Evolutionary conservation across 2,888 invertebrate species (phyloP).

Genomic region (Bembecia ichneumoniformis): DNA sequence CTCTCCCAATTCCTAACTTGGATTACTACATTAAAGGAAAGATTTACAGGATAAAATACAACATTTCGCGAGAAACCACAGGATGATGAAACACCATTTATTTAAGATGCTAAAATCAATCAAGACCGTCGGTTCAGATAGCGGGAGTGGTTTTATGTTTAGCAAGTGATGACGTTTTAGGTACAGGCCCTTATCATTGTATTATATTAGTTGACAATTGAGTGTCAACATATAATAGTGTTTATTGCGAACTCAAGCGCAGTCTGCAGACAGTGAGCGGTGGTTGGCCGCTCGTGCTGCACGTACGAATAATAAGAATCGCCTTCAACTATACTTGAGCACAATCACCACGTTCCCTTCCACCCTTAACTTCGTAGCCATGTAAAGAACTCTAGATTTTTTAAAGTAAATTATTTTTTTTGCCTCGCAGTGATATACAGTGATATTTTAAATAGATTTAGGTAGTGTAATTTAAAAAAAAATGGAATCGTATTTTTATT

Average conservation of each 20-base stretch:
- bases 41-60: too few relatives aligned
- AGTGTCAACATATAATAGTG: neutral
- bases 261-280: constrained; percentile 24
- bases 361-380: constrained; percentile 18
- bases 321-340: constrained; percentile 13
- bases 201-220: neutral
- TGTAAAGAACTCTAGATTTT: constrained; percentile 20
- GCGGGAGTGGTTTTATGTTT: neutral
- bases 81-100: too few relatives aligned
- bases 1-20: too few relatives aligned
- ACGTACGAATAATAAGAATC: constrained; percentile 18
- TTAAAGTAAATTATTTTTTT: constrained; percentile 9
- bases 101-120: too few relatives aligned
- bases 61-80: too few relatives aligned
- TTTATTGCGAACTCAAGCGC: neutral
- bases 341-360: constrained; percentile 17
- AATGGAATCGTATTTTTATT: constrained; percentile 18
- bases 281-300: constrained; percentile 25
- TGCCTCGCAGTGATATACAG: constrained; percentile 17
- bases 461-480: constrained; percentile 5
- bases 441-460: constrained; percentile 15
- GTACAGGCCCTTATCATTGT: neutral
- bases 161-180: neutral
- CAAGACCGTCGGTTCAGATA: too few relatives aligned
- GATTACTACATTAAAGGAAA: too few relatives aligned